These are phyloP conservation scores for Philopedon plagiatum DNA, from an alignment of 2,888 invertebrate genomes.

Conservation along the genomic window DNA sequence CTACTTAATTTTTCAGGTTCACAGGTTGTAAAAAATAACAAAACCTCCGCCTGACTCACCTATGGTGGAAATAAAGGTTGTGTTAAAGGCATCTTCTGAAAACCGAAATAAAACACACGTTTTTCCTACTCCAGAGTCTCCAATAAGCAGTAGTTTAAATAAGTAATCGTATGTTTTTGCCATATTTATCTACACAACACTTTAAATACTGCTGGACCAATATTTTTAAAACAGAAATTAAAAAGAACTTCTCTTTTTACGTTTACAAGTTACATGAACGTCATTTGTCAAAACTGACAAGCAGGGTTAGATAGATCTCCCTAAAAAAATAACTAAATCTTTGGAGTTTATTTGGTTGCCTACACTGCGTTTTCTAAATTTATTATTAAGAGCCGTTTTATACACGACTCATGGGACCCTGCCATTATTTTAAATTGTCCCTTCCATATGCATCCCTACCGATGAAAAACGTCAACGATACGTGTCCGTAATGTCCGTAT, in stretches of 20 bases:
- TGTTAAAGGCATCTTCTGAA: slow-evolving; percentile 95
- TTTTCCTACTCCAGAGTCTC: slow-evolving; percentile 95
- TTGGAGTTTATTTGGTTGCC: neutral
- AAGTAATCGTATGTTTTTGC: slow-evolving; percentile 96
- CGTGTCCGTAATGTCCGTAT: no score
- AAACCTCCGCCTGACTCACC: slow-evolving; percentile 74
- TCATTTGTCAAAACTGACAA: slow-evolving; percentile 28
- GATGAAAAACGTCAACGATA: no score
- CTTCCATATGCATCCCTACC: no score
- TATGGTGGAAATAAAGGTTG: slow-evolving; percentile 96
- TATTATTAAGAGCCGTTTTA: no score
- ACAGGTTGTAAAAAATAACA: slow-evolving; percentile 40
- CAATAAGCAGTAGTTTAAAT: slow-evolving; percentile 92
- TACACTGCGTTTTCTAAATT: neutral
- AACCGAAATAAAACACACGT: slow-evolving; percentile 95
- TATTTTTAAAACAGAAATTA: slow-evolving; percentile 32
- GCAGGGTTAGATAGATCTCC: neutral
- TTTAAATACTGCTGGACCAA: slow-evolving; percentile 13
- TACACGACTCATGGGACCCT: no score
- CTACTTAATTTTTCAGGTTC: slow-evolving; percentile 21
- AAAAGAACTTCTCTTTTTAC: slow-evolving; percentile 32
- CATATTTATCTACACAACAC: slow-evolving; percentile 70
- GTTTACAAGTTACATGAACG: slow-evolving; percentile 42
- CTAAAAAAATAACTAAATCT: neutral
- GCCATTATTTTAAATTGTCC: no score